Conservation (phyloP, 2,888 invertebrate species). For the Drosophila mimetica region DNA sequence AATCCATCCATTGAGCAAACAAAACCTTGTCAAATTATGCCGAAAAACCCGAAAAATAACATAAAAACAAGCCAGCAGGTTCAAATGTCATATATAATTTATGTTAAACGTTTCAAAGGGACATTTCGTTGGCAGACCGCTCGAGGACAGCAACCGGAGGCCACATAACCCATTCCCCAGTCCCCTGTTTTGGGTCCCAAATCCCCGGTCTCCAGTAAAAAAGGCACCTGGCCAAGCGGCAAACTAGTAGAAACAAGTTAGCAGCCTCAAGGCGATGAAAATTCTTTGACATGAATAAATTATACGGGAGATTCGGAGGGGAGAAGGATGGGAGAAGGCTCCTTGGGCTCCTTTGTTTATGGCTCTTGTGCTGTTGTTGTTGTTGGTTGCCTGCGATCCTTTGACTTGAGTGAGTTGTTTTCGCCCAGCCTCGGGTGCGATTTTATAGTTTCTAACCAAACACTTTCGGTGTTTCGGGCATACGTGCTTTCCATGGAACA, state of each 20-base stretch:
- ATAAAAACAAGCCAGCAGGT: conserved; percentile 50
- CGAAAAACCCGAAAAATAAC: conserved; percentile 6
- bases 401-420: conserved; percentile 42
- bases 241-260: conserved; percentile 59
- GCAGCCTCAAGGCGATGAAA: conserved; percentile 66
- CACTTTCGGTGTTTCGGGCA: conserved; percentile 11
- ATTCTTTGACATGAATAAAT: conserved; percentile 77
- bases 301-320: conserved; percentile 49
- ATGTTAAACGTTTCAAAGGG: conserved; percentile 68
- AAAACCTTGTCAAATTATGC: conserved; percentile 24
- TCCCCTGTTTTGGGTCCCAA: not conserved
- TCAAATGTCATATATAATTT: conserved; percentile 70
- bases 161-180: not conserved
- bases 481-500: not conserved
- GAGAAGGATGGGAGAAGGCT: too few relatives aligned
- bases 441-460: conserved; percentile 31
- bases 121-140: conserved; percentile 59
- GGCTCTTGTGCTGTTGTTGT: conserved; percentile 1
- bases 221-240: conserved; percentile 58
- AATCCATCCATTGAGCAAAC: conserved; percentile 20
- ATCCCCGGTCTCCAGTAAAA: conserved; percentile 5
- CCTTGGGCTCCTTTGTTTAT: conserved; percentile 28
- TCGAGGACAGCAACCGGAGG: conserved; percentile 7
- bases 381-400: conserved; percentile 26
- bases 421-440: conserved; percentile 25